Conservation (phyloP, 1,140 invertebrate species). For the Odontomachus brunneus region DNA sequence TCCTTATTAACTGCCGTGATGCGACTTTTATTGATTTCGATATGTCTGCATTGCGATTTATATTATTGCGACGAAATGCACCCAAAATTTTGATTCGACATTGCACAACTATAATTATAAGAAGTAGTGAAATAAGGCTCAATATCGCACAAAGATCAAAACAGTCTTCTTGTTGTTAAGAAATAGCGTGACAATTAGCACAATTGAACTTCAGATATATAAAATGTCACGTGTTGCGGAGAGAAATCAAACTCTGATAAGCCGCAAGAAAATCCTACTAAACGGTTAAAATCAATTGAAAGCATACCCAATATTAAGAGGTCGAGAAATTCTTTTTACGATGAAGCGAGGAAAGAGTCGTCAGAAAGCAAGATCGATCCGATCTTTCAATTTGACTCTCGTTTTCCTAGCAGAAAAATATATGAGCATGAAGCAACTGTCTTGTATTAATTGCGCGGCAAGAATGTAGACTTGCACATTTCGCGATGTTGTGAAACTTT, state of each 20-base stretch:
- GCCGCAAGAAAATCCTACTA: no score
- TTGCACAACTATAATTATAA: not conserved
- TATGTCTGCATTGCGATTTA: not conserved
- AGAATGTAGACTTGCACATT: not conserved
- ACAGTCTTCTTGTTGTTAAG: no score
- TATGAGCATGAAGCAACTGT: not conserved
- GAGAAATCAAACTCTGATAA: no score
- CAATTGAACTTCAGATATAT: not conserved
- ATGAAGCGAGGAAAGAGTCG: no score
- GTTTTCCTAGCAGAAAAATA: no score
- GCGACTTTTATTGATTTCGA: conserved; percentile 35
- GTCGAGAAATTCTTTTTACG: no score
- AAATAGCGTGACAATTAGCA: not conserved
- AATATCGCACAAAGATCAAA: no score
- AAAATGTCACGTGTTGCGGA: not conserved
- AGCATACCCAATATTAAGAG: no score
- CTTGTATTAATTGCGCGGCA: not conserved
- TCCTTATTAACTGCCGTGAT: conserved; percentile 21
- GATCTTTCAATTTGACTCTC: no score
- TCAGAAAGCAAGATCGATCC: no score
- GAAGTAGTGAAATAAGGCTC: not conserved
- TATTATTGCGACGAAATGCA: not conserved
- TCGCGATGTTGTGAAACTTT: conserved; percentile 17
- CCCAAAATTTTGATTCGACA: not conserved
- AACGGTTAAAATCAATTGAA: no score